Evolutionary conservation across 2,113 vertebrate genomes (phyloP).

Genomic region (Leucoraja erinaceus): DNA sequence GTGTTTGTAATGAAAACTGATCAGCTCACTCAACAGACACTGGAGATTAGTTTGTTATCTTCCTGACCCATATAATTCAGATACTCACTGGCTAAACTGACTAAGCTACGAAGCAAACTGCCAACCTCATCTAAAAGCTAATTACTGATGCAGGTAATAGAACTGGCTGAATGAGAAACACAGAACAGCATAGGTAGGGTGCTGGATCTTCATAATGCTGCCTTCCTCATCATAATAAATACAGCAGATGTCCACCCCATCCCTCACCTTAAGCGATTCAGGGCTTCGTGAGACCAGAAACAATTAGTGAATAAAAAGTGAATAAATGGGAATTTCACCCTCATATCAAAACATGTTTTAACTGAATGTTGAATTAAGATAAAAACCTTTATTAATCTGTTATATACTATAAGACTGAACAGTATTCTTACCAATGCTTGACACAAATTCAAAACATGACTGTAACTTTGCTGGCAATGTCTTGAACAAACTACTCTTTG

Average conservation of each 20-base stretch:
- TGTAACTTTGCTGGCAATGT: neutral
- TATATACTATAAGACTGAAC: neutral
- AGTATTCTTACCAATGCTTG: neutral
- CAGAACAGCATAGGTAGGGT: neutral
- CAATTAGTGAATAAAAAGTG: neutral
- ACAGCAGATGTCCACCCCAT: neutral
- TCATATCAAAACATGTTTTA: neutral
- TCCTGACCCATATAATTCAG: neutral
- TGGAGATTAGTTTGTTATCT: neutral
- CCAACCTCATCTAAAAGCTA: neutral
- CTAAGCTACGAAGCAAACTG: neutral
- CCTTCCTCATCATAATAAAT: neutral
- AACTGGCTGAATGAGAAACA: neutral
- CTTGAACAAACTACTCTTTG: neutral
- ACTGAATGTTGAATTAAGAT: neutral
- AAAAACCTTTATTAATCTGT: neutral
- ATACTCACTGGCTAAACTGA: neutral
- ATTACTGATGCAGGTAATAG: neutral
- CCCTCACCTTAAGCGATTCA: neutral
- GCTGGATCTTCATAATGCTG: neutral
- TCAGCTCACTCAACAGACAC: conserved; percentile 9
- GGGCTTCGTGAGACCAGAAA: neutral
- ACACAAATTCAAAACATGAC: neutral
- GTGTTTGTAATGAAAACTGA: neutral
- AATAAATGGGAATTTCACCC: neutral